A percentile compares a stretch with the other conserved stretches of the same genome.
phyloP scores from a whole-genome alignment of 2,113 vertebrate species.

The Spheniscus mendiculus region DNA sequence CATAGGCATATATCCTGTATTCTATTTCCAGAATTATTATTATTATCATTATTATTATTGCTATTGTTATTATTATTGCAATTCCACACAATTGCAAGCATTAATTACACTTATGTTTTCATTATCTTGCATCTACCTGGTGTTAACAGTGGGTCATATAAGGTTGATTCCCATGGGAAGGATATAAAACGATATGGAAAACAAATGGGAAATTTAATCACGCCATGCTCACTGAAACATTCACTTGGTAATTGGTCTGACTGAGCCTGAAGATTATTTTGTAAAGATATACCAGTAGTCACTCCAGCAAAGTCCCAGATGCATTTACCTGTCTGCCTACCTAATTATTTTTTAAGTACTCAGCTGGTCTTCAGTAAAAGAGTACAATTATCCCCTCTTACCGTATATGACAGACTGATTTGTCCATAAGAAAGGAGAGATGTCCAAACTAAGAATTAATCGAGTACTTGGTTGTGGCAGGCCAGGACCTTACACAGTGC shows the following conservation, averaged over 20 bases:
- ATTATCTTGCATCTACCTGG: background rate
- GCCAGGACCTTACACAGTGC: background rate
- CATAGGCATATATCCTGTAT: background rate
- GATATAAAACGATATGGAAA: background rate
- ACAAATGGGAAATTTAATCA: background rate
- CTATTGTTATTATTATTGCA: too few species aligned
- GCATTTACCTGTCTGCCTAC: background rate
- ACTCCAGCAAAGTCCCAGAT: background rate
- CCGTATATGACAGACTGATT: background rate
- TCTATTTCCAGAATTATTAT: background rate
- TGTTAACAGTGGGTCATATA: background rate
- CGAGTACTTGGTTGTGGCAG: background rate
- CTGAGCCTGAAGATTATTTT: background rate
- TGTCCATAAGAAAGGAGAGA: background rate
- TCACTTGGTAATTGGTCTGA: slow-evolving; percentile 1
- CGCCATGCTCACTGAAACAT: background rate
- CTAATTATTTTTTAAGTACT: background rate
- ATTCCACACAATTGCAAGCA: background rate
- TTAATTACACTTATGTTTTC: background rate
- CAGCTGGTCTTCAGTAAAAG: background rate
- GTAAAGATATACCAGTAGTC: background rate
- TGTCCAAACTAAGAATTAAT: background rate
- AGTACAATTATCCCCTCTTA: background rate
- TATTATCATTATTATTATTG: background rate
- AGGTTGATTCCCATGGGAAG: background rate